Evolutionary conservation across 2,888 invertebrate species (phyloP).

Genomic region (Erannis defoliaria): DNA sequence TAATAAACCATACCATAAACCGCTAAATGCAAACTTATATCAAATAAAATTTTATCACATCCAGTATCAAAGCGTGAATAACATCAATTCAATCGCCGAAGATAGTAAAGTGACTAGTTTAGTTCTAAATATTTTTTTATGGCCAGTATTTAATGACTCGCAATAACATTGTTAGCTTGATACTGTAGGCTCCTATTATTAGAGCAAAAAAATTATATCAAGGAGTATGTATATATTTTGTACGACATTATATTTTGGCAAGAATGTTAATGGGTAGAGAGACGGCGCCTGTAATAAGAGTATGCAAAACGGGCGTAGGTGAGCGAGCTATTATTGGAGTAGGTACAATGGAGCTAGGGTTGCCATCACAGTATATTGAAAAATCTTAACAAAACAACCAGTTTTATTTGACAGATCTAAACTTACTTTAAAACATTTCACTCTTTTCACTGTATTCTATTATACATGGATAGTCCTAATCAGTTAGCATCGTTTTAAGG

Average conservation of each 20-base stretch:
- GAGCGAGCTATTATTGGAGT: slow-evolving; percentile 56
- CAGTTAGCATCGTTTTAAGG: too few relatives aligned
- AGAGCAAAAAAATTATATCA: slow-evolving; percentile 39
- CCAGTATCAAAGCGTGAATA: slow-evolving; percentile 51
- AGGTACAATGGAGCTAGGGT: too few relatives aligned
- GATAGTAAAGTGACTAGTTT: slow-evolving; percentile 68
- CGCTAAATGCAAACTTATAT: slow-evolving; percentile 60
- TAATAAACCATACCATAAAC: slow-evolving; percentile 46
- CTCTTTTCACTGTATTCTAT: too few relatives aligned
- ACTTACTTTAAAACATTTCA: too few relatives aligned
- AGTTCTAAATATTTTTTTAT: slow-evolving; percentile 39
- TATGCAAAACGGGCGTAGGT: slow-evolving; percentile 45
- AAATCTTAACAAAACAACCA: too few relatives aligned
- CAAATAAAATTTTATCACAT: slow-evolving; percentile 56
- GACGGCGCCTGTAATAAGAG: slow-evolving; percentile 57
- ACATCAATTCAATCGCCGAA: slow-evolving; percentile 46
- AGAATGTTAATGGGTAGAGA: slow-evolving; percentile 71
- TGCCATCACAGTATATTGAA: too few relatives aligned
- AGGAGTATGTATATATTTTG: slow-evolving; percentile 31
- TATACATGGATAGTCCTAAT: too few relatives aligned
- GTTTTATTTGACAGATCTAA: too few relatives aligned
- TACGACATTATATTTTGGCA: slow-evolving; percentile 74
- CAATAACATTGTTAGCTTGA: slow-evolving; percentile 38
- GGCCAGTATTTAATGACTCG: slow-evolving; percentile 35
- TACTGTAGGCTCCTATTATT: slow-evolving; percentile 30